Evolutionary conservation across 2,797 vertebrate genomes (phyloP), one percentile per base, ranked within the genome.

Genomic region (Epinephelus malabaricus): DNA sequence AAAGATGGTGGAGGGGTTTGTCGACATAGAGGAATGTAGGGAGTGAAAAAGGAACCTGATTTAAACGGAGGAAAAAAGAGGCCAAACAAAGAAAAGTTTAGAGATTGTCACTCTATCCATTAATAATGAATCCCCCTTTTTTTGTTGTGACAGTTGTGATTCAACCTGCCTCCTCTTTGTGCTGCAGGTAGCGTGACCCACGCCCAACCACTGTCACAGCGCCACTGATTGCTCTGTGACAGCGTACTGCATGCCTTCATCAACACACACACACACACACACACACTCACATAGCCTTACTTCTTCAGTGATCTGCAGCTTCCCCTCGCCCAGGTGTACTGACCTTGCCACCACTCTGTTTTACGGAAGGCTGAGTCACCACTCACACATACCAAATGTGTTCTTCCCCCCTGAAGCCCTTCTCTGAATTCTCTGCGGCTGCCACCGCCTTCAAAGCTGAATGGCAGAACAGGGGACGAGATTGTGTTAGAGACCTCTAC

Each of bases 291-390:
- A 34, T 2, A 34, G 34, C 43, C 65, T 25, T 63, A 27, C 19
- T 14, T 69, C 78, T 8, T 62, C 62, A 45, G 64, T 59, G 65
- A 79, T 86, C 55, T 74, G 47, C 45, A 40, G 79, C 64, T 34
- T 78, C 66, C 51, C 45, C 27, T 73, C 25, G 43, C 71, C 40
- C 88, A 82, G 84, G 77, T 89, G 79, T 46, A 49, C 85, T 76
- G 83, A 87, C 89, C 89, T 80, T 56, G 75, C 74, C 73, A 67
- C 68, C 30, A 46, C 45, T 78, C 73, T 50, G 50, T 62, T 79
- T 84, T 74, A 73, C 15, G 60, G 82, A 87, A 68, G 80, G 73
- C 79, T 78, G 88, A 86, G 86, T 85, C 78, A 71, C 77, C 59
- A 19, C 76, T 86, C 84, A 79, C 83, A 79, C 81, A 77, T 74